phyloP scores from a whole-genome alignment of 2,888 invertebrate species.

The Acleris cristana region DNA sequence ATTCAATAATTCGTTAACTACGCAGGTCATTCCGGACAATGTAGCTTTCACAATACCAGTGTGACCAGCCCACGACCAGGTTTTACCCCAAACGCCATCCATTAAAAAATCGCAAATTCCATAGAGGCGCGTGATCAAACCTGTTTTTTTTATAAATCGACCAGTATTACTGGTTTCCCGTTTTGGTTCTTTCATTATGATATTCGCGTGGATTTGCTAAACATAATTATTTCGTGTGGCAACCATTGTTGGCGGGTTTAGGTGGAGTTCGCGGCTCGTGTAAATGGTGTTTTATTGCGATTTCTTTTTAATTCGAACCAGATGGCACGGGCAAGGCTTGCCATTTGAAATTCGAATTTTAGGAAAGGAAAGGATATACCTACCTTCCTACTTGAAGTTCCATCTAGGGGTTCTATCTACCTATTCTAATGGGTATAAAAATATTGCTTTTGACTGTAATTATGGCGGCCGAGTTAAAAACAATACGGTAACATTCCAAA shows the following conservation, averaged over 20 bases:
- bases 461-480: no score
- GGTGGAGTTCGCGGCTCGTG: constrained; percentile 36
- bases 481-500: no score
- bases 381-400: no score
- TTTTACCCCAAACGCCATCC: constrained; percentile 48
- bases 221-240: constrained; percentile 70
- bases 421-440: no score
- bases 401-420: no score
- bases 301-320: constrained; percentile 32
- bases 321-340: constrained; percentile 8
- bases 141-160: constrained; percentile 60
- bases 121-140: constrained; percentile 75
- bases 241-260: constrained; percentile 53
- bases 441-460: no score
- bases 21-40: constrained; percentile 75
- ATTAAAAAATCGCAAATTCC: constrained; percentile 63
- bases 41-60: constrained; percentile 47
- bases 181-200: constrained; percentile 51
- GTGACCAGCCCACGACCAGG: constrained; percentile 53
- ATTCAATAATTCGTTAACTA: constrained; percentile 76
- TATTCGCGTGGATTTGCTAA: constrained; percentile 72
- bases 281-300: constrained; percentile 52
- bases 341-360: background rate
- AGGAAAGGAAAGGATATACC: no score
- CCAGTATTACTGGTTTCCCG: constrained; percentile 69